These are phyloP conservation scores for Palaemon carinicauda DNA, from an alignment of 1,140 invertebrate species.

Conservation along the genomic window DNA sequence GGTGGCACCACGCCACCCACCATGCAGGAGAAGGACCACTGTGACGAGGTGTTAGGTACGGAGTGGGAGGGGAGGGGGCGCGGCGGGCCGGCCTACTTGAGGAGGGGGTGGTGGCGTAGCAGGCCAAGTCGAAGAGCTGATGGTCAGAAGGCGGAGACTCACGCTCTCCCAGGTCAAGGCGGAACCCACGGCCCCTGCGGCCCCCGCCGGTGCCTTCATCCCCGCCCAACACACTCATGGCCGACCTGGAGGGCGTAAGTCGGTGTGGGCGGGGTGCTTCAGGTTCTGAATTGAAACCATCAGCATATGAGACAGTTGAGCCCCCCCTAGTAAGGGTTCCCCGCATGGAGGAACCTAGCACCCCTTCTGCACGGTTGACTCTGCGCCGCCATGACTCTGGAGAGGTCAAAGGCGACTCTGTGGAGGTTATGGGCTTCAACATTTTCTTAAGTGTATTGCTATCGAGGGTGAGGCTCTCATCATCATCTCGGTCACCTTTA, in stretches of 20 bases:
- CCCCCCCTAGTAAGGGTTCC: conserved; percentile 31
- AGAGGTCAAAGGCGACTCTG: conserved; percentile 44
- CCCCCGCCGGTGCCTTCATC: conserved; percentile 31
- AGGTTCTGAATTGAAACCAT: conserved; percentile 68
- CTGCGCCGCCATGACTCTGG: conserved; percentile 65
- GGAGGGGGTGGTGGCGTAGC: conserved; percentile 90
- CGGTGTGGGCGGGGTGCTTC: conserved; percentile 62
- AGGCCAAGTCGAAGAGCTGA: conserved; percentile 91
- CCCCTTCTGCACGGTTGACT: conserved; percentile 89
- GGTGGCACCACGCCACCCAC: conserved; percentile 33
- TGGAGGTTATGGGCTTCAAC: conserved; percentile 85
- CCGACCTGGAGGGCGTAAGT: conserved; percentile 66
- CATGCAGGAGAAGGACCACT: conserved; percentile 40
- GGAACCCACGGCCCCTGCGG: conserved; percentile 61
- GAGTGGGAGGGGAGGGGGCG: conserved; percentile 26
- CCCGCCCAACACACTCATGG: conserved; percentile 54
- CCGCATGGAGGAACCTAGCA: conserved; percentile 69
- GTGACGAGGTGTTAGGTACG: conserved; percentile 53
- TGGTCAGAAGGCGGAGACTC: conserved; percentile 89
- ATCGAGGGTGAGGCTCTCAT: conserved; percentile 66
- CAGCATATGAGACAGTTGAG: conserved; percentile 46
- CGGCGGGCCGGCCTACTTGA: conserved; percentile 70
- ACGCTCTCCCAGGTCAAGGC: conserved; percentile 78
- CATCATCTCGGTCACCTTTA: conserved; percentile 58
- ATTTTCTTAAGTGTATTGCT: conserved; percentile 91